Percentiles rank a stretch among this genome's conserved stretches.
These are phyloP conservation scores for Arge pagana DNA, from an alignment of 2,888 invertebrate species.

Conservation along the genomic window DNA sequence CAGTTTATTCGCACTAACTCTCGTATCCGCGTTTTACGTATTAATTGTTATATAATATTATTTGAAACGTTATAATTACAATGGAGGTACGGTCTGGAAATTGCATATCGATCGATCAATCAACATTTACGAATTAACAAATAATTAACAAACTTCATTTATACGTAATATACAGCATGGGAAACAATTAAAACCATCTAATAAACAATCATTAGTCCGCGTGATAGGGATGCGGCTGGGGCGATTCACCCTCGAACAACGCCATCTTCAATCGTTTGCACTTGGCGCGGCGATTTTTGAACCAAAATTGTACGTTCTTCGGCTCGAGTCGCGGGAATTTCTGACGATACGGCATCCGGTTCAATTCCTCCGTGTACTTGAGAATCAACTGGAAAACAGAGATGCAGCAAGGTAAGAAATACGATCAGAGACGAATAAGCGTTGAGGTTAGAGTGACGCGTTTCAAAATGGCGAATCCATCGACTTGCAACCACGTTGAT, in stretches of 20 bases:
- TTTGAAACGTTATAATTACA: constrained; percentile 47
- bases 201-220: constrained; percentile 51
- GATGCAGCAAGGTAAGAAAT: no score
- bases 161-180: constrained; percentile 16
- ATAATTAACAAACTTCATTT: constrained; percentile 17
- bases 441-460: no score
- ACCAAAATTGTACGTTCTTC: constrained; percentile 99
- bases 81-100: constrained; percentile 38
- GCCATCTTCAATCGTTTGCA: constrained; percentile 95
- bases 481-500: no score
- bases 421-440: no score
- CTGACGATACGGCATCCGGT: constrained; percentile 95
- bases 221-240: constrained; percentile 60
- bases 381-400: constrained; percentile 75
- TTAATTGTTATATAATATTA: constrained; percentile 23
- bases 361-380: constrained; percentile 96
- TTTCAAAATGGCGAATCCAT: no score
- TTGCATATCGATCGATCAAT: constrained; percentile 27
- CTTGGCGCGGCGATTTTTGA: constrained; percentile 97
- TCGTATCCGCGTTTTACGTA: constrained; percentile 11
- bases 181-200: constrained; percentile 26
- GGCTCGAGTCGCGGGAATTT: constrained; percentile 98
- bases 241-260: constrained; percentile 75
- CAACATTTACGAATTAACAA: constrained; percentile 35
- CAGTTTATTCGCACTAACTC: constrained; percentile 19